These are phyloP conservation scores for Ethmia dodecea DNA, from an alignment of 2,888 invertebrate species.

Conservation along the genomic window DNA sequence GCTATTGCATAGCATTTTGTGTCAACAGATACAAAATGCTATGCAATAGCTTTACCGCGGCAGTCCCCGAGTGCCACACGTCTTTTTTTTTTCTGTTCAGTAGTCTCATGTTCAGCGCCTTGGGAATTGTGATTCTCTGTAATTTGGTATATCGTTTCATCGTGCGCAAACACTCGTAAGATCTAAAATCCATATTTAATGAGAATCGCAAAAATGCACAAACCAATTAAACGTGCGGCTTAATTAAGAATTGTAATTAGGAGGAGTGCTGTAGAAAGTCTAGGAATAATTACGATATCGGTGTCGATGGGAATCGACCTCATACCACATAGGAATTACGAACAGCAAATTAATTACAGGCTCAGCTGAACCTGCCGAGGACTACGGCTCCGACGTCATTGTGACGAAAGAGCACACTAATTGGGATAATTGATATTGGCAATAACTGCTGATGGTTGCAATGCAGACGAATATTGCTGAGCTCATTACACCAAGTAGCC, in stretches of 20 bases:
- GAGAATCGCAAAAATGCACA: not conserved
- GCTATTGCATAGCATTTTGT: too few species aligned
- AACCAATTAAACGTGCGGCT: slow-evolving; percentile 40
- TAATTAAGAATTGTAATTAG: slow-evolving; percentile 53
- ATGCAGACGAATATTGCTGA: too few species aligned
- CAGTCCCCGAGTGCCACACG: too few species aligned
- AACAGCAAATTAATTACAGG: slow-evolving; percentile 44
- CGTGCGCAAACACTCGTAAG: not conserved
- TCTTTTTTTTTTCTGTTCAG: too few species aligned
- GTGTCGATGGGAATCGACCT: slow-evolving; percentile 31
- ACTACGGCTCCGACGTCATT: slow-evolving; percentile 6
- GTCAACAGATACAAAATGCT: too few species aligned
- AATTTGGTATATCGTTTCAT: too few species aligned
- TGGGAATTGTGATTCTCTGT: too few species aligned
- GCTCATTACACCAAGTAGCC: too few species aligned
- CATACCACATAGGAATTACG: slow-evolving; percentile 15
- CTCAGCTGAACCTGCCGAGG: slow-evolving; percentile 19
- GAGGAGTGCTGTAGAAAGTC: slow-evolving; percentile 31
- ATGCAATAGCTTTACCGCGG: too few species aligned
- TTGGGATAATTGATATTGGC: slow-evolving; percentile 7
- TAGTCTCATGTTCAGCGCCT: too few species aligned
- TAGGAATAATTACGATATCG: slow-evolving; percentile 39
- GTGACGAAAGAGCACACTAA: slow-evolving; percentile 1
- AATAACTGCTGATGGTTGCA: too few species aligned
- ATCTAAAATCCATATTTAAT: not conserved